Evolutionary conservation across 2,888 invertebrate genomes (phyloP).

Genomic region (Tyria jacobaeae): DNA sequence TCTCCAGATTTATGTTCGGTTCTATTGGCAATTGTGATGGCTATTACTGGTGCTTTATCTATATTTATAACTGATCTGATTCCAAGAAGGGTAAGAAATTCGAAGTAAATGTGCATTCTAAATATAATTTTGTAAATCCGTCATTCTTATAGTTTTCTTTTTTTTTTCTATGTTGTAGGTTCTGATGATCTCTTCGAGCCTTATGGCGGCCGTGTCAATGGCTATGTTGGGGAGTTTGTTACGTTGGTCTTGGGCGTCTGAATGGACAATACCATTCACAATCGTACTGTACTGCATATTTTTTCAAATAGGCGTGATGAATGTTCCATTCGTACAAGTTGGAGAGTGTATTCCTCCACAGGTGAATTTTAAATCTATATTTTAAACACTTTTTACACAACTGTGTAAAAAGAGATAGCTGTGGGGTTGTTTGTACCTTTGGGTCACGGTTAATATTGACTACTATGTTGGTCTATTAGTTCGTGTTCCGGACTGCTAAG

Average conservation of each 20-base stretch:
- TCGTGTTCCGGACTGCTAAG: no score
- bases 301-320: conserved; percentile 64
- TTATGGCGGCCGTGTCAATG: conserved; percentile 45
- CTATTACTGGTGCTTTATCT: conserved; percentile 69
- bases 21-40: conserved; percentile 81
- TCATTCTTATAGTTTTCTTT: no score
- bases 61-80: conserved; percentile 78
- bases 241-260: conserved; percentile 56
- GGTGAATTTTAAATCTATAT: conserved; percentile 41
- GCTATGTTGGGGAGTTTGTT: conserved; percentile 51
- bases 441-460: no score
- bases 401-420: no score
- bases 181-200: conserved; percentile 54
- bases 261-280: conserved; percentile 62
- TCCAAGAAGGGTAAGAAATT: conserved; percentile 75
- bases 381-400: not conserved
- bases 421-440: no score
- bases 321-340: conserved; percentile 57
- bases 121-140: not conserved
- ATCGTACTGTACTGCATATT: conserved; percentile 59
- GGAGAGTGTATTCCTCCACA: conserved; percentile 55
- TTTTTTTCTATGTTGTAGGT: conserved; percentile 45
- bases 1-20: conserved; percentile 81
- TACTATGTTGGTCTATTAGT: no score
- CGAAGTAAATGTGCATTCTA: no score